Base-by-base conservation (phyloP, 2,797 vertebrate species). In the Hoplostethus atlanticus region DNA sequence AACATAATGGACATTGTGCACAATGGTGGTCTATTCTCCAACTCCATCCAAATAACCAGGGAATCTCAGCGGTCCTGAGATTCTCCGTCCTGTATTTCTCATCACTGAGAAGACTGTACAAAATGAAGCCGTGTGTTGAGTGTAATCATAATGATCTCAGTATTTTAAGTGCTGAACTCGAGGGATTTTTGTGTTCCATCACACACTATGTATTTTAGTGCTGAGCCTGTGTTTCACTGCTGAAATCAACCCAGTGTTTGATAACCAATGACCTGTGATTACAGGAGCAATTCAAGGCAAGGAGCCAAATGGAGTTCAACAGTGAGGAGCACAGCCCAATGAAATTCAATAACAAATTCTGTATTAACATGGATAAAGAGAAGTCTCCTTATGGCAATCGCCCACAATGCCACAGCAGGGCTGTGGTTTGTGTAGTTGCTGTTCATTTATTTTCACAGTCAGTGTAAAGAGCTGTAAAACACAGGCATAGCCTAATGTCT, bases 1-100 rank as follows among this genome's bases (percentile, higher is more conserved):
- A 72, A 64, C 66, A 77, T 92, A 91, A 93, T 87, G 87, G 89
- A 91, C 69, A 79, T 25, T 21, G 63, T 68, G 51, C 77, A 84
- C 84, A 84, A 79, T 88, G 84, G 67, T 73, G 63, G 67, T 73
- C 67, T 73, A 38, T 65, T 76, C 65, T 80, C 47, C 53, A 55
- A 56, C 72, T 76, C 67, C 46, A 65, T 56, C 66, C 72, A 80
- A 86, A 84, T 72, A 65, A 74, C 68, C 70, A 44, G 44, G 47
- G 28, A 3, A 28, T 28, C 28, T 3, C 28, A 28, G 28, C 28
- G 28, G 21, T 21, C 21, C 21, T 21, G 21, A 28, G 28, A 28
- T 28, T 28, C 28, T 28, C 28, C 28, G 70, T 72, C 48, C 68
- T 51, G 31, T 71, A 78, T 68, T 76, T 71, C 69, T 87, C 67